Base-by-base conservation (phyloP, 2,797 vertebrate species). In the Argyrosomus regius region DNA sequence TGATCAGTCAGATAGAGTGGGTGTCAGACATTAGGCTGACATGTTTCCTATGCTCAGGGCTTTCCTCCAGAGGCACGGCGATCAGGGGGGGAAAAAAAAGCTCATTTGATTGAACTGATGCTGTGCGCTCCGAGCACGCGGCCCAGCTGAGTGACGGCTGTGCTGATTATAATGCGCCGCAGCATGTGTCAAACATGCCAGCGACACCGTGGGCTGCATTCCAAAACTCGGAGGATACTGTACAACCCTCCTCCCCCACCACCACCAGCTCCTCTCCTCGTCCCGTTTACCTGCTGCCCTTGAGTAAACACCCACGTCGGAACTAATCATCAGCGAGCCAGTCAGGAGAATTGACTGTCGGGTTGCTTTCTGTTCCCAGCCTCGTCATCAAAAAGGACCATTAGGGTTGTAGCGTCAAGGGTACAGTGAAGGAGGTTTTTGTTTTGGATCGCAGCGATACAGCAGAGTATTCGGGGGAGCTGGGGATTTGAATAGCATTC, bases 341-440 rank as follows among this genome's bases (percentile, higher is more conserved):
- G 80, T 83, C 35, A 58, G 53, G 80, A 75, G 81, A 88, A 88
- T 68, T 77, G 84, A 87, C 88, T 76, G 64, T 71, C 20, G 26
- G 73, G 39, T 75, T 76, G 77, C 89, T 89, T 84, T 87, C 87
- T 88, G 66, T 60, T 85, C 77, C 56, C 52, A 4, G 72, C 80
- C 80, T 86, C 18, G 77, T 88, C 86, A 87, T 91, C 80, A 69
- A 75, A 79, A 83, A 85, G 59, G 39, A 59, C 76, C 84, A 84
- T 89, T 87, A 87, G 48, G 77, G 80, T 68, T 72, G 85, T 46
- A 53, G 84, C 76, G 59, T 86, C 87, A 88, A 92, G 89, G 89
- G 91, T 86, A 84, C 88, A 89, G 87, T 75, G 88, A 92, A 88
- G 83, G 89, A 87, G 87, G 61, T 70, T 91, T 90, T 84, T 83